Evolutionary conservation across 2,888 invertebrate species (phyloP), one percentile per base, ranked within the genome.

Genomic region (Petrolisthes manimaculis): DNA sequence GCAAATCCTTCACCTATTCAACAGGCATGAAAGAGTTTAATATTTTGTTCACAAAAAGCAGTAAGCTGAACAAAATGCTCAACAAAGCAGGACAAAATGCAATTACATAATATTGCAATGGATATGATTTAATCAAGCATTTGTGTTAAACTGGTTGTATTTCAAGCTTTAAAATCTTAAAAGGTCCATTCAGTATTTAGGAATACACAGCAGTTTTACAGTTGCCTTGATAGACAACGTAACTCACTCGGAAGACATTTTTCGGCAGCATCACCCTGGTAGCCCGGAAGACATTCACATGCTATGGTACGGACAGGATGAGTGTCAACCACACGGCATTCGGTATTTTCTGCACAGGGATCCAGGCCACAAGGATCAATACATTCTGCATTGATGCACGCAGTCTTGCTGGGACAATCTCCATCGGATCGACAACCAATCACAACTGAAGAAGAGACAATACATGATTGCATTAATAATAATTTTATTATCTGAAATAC

Each of bases 251-350:
- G 95, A 92, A 96, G 96, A 92, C 97, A 98, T 92, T 96, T 95
- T 12, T 96, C 94, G 9, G 97, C 95, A 37, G 97, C 97, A 93
- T 97, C 97, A 93, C 97, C 98, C 93, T 95, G 95, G 92, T 97
- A 97, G 24, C 97, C 97, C 83, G 96, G 96, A 54, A 97, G 97
- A 92, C 98, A 98, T 4, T 97, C 95, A 92, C 97, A 98, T 69
- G 97, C 95, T 96, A 97, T 97, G 0, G 97, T 97, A 90, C 97
- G 95, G 6, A 97, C 96, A 0, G 97, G 97, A 54, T 96, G 93
- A 5, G 97, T 96, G 92, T 97, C 96, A 53, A 96, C 95, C 0
- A 97, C 97, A 93, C 95, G 95, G 92, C 97, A 97, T 91, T 95
- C 95, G 0, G 97, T 95, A 67, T 97, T 97, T 84, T 95, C 94